Percentiles rank a stretch among this genome's conserved stretches.
phyloP scores from a whole-genome alignment of 1,140 invertebrate genomes.

The Nasonia vitripennis region DNA sequence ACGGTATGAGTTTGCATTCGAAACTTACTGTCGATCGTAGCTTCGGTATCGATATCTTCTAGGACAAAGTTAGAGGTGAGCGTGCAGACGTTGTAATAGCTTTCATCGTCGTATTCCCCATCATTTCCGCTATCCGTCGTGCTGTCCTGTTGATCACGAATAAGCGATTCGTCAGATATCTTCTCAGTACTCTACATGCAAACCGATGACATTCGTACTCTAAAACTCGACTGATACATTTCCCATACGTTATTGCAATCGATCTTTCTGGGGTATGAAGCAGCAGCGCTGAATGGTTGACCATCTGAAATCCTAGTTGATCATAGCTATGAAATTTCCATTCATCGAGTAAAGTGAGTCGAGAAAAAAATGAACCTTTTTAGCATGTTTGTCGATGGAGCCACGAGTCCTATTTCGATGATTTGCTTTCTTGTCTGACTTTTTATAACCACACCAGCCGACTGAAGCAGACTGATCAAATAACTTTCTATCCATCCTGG shows the following conservation, averaged over 20 bases:
- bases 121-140: conserved; percentile 13
- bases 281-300: conserved; percentile 2
- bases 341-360: neutral
- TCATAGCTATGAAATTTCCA: neutral
- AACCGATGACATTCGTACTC: conserved; percentile 53
- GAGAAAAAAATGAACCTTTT: conserved; percentile 62
- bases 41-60: conserved; percentile 65
- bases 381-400: conserved; percentile 68
- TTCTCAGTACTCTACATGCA: conserved; percentile 1
- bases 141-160: conserved; percentile 50
- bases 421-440: conserved; percentile 66
- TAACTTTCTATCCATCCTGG: conserved; percentile 82
- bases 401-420: conserved; percentile 68
- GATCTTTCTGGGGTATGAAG: conserved; percentile 35
- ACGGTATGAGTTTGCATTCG: neutral
- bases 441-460: conserved; percentile 71
- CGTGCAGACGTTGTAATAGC: conserved; percentile 57
- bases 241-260: conserved; percentile 60
- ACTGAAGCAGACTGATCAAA: conserved; percentile 77
- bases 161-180: neutral
- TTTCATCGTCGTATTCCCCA: neutral
- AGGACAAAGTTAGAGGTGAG: conserved; percentile 59
- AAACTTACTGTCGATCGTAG: conserved; percentile 68
- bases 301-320: neutral
- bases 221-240: conserved; percentile 68